Base-by-base conservation (phyloP, 2,797 vertebrate genomes). In the Thripadectes ignobilis region DNA sequence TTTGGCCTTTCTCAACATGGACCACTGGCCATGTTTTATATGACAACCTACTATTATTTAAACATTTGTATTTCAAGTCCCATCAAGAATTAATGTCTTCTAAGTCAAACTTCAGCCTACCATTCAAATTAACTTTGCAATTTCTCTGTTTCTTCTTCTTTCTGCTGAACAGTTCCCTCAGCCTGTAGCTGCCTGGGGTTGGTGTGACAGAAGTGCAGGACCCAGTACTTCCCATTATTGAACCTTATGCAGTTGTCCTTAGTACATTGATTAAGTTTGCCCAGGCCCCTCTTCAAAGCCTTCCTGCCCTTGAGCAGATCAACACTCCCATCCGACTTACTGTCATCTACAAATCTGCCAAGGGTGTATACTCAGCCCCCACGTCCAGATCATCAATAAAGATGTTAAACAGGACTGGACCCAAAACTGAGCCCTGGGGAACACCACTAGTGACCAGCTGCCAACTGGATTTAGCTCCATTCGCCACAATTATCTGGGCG, bases 401-500 rank as follows among this genome's bases (percentile, higher is more conserved):
- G 27, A 38, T 38, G 43, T 29, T n/a, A 9, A 79, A 45, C 38
- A 73, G 34, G 6, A 87, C 0, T 22, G 20, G 23, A 11, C 17
- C 45, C 59, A 58, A 45, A 65, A 73, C 16, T 20, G 51, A 88
- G 38, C 11, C 52, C 38, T 18, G 14, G 24, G 43, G n/a, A 73
- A 18, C 23, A 52, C 9, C 29, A 23, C 45, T 29, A 29, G 45
- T 0, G 1, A 38, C 0, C 0, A 17, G n/a, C 9, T 0, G 0
- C n/a, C 29, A 59, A 19, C 5, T 46, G 52, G 29, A 67, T 59
- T 66, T 66, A 58, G 13, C n/a, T 79, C 29, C 29, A 45, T 39
- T 73, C n/a, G 49, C 18, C 38, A 39, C 29, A 73, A 17, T 24
- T 34, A 32, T n/a, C 39, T 59, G 39, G 23, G 61, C 24, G n/a